Evolutionary conservation across 2,888 invertebrate species (phyloP).

Genomic region (Tortricodes alternella): DNA sequence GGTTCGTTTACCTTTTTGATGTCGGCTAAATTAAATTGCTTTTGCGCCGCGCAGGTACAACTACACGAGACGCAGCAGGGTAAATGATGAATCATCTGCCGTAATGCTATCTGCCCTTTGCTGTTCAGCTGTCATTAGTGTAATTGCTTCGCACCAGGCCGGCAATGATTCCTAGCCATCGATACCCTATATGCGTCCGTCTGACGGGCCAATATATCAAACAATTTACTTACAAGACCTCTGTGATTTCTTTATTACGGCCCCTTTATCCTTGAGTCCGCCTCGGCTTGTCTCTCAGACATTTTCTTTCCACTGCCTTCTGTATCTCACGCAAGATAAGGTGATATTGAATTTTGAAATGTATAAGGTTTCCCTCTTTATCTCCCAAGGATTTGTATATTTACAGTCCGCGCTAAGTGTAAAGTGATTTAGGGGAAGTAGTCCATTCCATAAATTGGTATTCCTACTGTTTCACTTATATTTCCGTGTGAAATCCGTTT

Average conservation of each 20-base stretch:
- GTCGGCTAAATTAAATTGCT: constrained; percentile 43
- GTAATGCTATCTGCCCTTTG: constrained; percentile 50
- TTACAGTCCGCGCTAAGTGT: constrained; percentile 52
- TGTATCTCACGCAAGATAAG: constrained; percentile 59
- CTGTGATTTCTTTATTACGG: constrained; percentile 73
- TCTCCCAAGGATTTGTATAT: constrained; percentile 56
- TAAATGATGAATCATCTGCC: constrained; percentile 46
- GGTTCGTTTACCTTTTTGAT: constrained; percentile 49
- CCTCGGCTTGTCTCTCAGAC: constrained; percentile 51
- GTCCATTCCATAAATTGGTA: constrained; percentile 64
- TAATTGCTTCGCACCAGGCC: constrained; percentile 57
- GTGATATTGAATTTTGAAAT: constrained; percentile 74
- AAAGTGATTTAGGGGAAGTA: constrained; percentile 53
- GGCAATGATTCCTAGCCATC: constrained; percentile 48
- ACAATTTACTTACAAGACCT: constrained; percentile 68
- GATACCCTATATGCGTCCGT: constrained; percentile 42
- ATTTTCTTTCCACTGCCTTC: constrained; percentile 55
- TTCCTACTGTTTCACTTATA: constrained; percentile 48
- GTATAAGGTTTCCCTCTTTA: constrained; percentile 66
- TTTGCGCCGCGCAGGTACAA: constrained; percentile 35
- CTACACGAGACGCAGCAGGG: constrained; percentile 32
- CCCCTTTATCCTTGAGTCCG: constrained; percentile 64
- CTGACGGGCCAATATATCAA: constrained; percentile 59
- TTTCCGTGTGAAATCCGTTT: constrained; percentile 45
- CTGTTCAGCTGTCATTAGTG: constrained; percentile 58